Percentiles rank a stretch among this genome's conserved stretches.
Evolutionary conservation across 2,113 vertebrate genomes (phyloP).

Genomic region (Tiliqua scincoides): DNA sequence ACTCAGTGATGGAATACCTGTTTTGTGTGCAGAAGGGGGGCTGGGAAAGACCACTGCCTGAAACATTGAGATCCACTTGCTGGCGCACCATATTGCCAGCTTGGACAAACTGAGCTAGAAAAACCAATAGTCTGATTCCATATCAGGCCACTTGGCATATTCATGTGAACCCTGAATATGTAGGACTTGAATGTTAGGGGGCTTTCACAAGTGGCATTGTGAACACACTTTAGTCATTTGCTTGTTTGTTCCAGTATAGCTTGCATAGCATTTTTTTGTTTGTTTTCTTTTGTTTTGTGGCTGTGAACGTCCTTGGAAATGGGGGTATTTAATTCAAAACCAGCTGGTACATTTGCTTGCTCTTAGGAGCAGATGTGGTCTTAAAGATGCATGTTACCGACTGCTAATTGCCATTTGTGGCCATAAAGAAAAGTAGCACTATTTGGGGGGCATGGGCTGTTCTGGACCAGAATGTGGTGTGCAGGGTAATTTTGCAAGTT

Average conservation of each 20-base stretch:
- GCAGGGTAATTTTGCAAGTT: neutral
- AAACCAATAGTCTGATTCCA: too few species aligned
- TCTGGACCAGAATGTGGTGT: neutral
- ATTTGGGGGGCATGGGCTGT: neutral
- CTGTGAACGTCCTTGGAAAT: neutral
- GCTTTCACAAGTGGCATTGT: neutral
- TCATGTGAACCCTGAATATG: neutral
- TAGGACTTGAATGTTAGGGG: neutral
- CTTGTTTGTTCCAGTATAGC: neutral
- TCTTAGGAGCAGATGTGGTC: neutral
- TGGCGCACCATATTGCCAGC: too few species aligned
- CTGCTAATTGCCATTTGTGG: neutral
- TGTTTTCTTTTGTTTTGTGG: neutral
- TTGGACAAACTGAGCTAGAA: neutral
- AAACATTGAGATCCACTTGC: too few species aligned
- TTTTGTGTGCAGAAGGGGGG: too few species aligned
- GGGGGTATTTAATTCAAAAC: conserved; percentile 1
- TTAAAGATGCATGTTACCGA: neutral
- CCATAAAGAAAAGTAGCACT: neutral
- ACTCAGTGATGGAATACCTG: too few species aligned
- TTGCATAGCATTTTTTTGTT: neutral
- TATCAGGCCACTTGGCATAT: too few species aligned
- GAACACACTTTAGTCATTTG: neutral
- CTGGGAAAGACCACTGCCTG: too few species aligned
- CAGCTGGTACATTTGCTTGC: neutral